Evolutionary conservation across 2,113 vertebrate genomes (phyloP), one percentile per base, ranked within the genome.

Genomic region (Sander lucioperca): DNA sequence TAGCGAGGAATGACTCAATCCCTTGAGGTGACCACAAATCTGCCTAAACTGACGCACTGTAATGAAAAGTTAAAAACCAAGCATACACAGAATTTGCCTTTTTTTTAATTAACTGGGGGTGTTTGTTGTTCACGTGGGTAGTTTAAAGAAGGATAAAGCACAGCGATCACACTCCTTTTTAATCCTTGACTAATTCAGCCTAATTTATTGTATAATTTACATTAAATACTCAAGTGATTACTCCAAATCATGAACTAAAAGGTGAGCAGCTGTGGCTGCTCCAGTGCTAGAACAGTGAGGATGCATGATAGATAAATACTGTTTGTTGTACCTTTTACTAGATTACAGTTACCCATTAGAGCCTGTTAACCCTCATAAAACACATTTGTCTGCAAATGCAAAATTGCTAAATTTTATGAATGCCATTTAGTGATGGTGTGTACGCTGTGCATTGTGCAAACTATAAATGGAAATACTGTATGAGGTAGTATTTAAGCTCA

Each of bases 291-390:
- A 72, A 33, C 69, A 69, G 74, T 0, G 39, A 69, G 54, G 15
- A 50, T 23, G n/a, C 66, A 48, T 71, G 74, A 75, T 64, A 45
- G 39, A 71, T 82, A 27, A 84, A 75, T 51, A 39, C 69, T 67
- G 23, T 74, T 61, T 75, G 25, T 53, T 59, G 14, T 62, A 86
- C 80, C 77, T 71, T 88, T 54, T 77, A 51, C 78, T 57, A 51
- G 27, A 82, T 85, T 81, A 81, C 66, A 67, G 54, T 79, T 73
- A 69, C 16, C 45, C 51, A 79, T 81, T 81, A 78, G 33, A 82
- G 69, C 43, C 47, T 25, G 77, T 77, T 85, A 51, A 80, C 70
- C 70, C 43, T 48, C 62, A 63, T 71, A 77, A 80, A 53, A 30
- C 19, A 36, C 36, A 14, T 63, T 65, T 64, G 70, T 45, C 61